Evolutionary conservation across 2,113 vertebrate genomes (phyloP).

Genomic region (Antechinus flavipes): DNA sequence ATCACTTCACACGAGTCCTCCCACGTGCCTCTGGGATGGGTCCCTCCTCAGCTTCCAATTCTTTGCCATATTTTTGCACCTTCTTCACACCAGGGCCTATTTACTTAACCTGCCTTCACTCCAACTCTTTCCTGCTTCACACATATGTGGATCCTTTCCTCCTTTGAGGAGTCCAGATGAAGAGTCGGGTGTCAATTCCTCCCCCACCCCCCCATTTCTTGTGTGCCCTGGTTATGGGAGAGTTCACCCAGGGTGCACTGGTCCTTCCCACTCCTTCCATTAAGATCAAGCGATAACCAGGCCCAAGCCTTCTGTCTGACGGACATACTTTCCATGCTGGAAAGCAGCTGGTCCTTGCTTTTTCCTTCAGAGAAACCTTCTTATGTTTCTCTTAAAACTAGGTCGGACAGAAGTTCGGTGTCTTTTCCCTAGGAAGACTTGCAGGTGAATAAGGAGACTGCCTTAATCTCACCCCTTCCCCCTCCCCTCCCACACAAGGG

Average conservation of each 20-base stretch:
- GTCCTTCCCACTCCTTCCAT: neutral
- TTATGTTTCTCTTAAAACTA: no score
- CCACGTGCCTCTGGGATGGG: neutral
- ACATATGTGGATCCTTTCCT: neutral
- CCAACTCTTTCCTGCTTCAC: neutral
- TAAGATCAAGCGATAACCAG: neutral
- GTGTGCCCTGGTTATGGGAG: neutral
- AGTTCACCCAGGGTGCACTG: neutral
- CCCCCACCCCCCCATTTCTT: no score
- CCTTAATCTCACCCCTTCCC: neutral
- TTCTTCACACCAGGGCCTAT: neutral
- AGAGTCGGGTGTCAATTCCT: no score
- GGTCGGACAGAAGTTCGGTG: no score
- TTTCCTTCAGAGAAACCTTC: neutral
- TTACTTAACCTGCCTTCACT: neutral
- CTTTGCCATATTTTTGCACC: neutral
- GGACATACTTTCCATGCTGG: no score
- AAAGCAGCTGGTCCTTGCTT: no score
- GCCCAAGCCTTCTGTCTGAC: neutral
- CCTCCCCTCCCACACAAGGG: no score
- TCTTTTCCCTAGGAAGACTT: neutral
- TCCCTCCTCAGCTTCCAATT: neutral
- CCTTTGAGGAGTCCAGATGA: neutral
- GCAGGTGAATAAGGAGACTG: no score
- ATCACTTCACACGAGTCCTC: neutral